phyloP scores from a whole-genome alignment of 2,113 vertebrate species.

The Peucedramus taeniatus region DNA sequence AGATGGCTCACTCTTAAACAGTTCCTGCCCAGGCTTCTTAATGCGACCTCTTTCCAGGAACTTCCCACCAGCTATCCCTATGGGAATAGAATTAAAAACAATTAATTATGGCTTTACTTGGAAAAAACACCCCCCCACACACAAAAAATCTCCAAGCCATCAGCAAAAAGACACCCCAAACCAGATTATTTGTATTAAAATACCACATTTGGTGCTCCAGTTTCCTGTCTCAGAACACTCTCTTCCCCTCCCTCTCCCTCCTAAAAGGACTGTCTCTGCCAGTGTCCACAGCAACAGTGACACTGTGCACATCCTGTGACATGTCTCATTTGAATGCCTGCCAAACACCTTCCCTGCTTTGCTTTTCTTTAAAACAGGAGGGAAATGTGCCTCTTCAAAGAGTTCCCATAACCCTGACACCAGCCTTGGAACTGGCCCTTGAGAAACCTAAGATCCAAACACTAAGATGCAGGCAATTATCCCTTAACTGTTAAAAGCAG shows the following conservation, averaged over 20 bases:
- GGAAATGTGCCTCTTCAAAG: constrained; percentile 14
- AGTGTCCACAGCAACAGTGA: background rate
- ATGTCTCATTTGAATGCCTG: constrained; percentile 2
- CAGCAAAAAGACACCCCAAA: background rate
- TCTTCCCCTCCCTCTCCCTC: background rate
- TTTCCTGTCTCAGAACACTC: background rate
- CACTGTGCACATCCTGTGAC: background rate
- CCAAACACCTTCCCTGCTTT: constrained; percentile 14
- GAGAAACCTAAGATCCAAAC: background rate
- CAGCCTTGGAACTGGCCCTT: background rate
- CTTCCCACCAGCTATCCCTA: constrained; percentile 83
- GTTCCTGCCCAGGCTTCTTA: constrained; percentile 85
- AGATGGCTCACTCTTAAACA: constrained; percentile 83
- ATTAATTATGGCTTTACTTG: constrained; percentile 20
- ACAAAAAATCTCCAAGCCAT: background rate
- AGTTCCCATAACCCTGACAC: background rate
- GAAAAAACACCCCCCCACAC: background rate
- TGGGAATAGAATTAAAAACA: constrained; percentile 21
- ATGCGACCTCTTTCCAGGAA: constrained; percentile 83
- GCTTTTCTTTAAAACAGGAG: background rate
- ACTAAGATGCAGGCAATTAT: background rate
- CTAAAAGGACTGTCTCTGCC: background rate
- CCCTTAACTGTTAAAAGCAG: background rate
- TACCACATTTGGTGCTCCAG: background rate
- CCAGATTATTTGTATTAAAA: constrained; percentile 1